These are phyloP conservation scores for Dicycla oo DNA, from an alignment of 2,888 invertebrate genomes.

Conservation along the genomic window DNA sequence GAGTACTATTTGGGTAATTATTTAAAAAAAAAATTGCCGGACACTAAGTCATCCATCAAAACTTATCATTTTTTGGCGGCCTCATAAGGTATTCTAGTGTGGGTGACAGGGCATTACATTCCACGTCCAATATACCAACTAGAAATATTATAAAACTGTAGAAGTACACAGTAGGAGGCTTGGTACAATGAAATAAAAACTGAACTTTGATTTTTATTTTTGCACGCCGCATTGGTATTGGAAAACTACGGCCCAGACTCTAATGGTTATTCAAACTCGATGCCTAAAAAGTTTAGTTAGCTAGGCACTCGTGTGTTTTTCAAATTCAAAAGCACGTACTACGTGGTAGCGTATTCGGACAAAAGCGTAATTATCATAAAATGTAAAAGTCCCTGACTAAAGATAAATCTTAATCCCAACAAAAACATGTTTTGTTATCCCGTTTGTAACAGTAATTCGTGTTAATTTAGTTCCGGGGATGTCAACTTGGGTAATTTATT, in stretches of 20 bases:
- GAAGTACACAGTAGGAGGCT: not conserved
- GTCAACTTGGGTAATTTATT: slow-evolving; percentile 60
- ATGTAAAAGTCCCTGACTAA: slow-evolving; percentile 32
- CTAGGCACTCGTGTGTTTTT: slow-evolving; percentile 22
- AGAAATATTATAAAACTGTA: not conserved
- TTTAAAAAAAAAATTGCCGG: too few species aligned
- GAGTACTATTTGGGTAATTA: too few species aligned
- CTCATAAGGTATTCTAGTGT: not conserved
- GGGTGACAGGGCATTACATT: not conserved
- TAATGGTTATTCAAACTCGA: slow-evolving; percentile 37
- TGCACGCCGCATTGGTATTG: slow-evolving; percentile 15
- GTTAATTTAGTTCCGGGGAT: slow-evolving; percentile 54
- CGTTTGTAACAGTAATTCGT: slow-evolving; percentile 49
- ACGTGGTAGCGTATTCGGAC: slow-evolving; percentile 24
- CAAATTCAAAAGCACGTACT: slow-evolving; percentile 36
- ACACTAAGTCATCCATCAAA: too few species aligned
- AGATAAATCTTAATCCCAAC: slow-evolving; percentile 56
- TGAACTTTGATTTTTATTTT: not conserved
- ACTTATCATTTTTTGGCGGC: too few species aligned
- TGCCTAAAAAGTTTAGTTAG: slow-evolving; percentile 30
- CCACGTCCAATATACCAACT: not conserved
- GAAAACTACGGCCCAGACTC: slow-evolving; percentile 21
- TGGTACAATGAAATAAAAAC: slow-evolving; percentile 10
- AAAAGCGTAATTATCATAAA: slow-evolving; percentile 48
- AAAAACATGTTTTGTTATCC: slow-evolving; percentile 56